phyloP scores from a whole-genome alignment of 2,888 invertebrate species.

The Pyrrhia umbra region DNA sequence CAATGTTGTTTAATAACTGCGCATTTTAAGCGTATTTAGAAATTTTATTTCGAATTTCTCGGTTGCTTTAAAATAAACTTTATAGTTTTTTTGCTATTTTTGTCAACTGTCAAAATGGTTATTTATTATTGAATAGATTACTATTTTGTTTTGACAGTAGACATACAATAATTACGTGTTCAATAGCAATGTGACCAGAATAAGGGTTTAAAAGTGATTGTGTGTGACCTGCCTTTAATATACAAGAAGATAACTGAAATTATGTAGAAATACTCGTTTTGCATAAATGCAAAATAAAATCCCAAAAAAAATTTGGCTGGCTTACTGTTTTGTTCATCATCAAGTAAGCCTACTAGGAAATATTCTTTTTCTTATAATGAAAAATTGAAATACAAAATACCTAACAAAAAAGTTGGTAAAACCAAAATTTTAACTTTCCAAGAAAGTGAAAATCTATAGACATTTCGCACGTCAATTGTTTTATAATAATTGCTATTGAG shows the following conservation, averaged over 20 bases:
- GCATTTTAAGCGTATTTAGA: constrained; percentile 27
- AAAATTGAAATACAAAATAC: background rate
- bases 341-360: too few relatives aligned
- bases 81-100: constrained; percentile 18
- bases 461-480: constrained; percentile 17
- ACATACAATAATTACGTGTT: constrained; percentile 46
- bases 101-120: constrained; percentile 56
- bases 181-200: constrained; percentile 42
- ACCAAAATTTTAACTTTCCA: constrained; percentile 18
- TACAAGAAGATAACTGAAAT: too few relatives aligned
- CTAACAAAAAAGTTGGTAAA: constrained; percentile 9
- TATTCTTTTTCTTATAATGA: background rate
- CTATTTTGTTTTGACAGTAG: constrained; percentile 56
- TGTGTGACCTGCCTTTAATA: too few relatives aligned
- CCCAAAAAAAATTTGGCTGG: background rate
- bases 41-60: constrained; percentile 37
- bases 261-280: background rate
- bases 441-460: constrained; percentile 10
- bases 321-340: background rate
- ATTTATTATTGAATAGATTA: constrained; percentile 41
- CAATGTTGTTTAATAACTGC: constrained; percentile 8
- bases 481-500: constrained; percentile 51
- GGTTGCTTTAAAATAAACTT: constrained; percentile 20
- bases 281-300: background rate
- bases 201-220: background rate